These are phyloP conservation scores for Erpetoichthys calabaricus DNA, from an alignment of 2,797 vertebrate species.

Conservation along the genomic window DNA sequence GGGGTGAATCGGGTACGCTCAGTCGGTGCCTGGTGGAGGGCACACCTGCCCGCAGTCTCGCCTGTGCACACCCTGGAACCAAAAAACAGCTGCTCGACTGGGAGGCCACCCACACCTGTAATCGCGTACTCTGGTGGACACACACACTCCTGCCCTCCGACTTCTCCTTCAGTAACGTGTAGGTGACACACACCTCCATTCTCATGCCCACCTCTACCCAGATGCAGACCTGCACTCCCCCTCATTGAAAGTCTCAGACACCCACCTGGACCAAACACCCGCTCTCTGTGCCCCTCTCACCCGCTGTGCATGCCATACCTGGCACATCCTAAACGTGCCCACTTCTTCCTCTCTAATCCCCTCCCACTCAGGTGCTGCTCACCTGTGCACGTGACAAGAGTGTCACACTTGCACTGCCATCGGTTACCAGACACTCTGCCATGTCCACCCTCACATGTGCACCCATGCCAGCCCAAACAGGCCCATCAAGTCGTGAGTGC, in stretches of 20 bases:
- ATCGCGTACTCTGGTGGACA: conserved; percentile 1
- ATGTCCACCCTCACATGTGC: too few species aligned
- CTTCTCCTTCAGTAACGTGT: background rate
- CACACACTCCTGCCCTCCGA: background rate
- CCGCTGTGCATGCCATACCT: background rate
- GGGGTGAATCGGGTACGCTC: conserved; percentile 17
- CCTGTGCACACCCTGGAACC: background rate
- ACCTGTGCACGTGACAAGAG: too few species aligned
- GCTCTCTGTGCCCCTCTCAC: background rate
- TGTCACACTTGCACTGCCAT: too few species aligned
- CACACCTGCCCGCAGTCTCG: conserved; percentile 4
- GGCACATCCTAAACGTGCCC: too few species aligned
- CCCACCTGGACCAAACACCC: background rate
- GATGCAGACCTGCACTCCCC: conserved; percentile 3
- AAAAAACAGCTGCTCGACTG: background rate
- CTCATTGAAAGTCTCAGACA: conserved; percentile 2
- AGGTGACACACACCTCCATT: background rate
- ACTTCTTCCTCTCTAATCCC: too few species aligned
- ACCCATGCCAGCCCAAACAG: too few species aligned
- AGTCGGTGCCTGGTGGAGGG: conserved; percentile 29
- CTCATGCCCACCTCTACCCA: background rate
- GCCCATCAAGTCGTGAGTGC: too few species aligned
- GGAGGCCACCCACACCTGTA: background rate
- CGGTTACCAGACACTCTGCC: too few species aligned
- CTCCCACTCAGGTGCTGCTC: too few species aligned